Percentiles rank a stretch among this genome's conserved stretches.
phyloP scores from a whole-genome alignment of 2,797 vertebrate genomes.

The Sebastes goodei region DNA sequence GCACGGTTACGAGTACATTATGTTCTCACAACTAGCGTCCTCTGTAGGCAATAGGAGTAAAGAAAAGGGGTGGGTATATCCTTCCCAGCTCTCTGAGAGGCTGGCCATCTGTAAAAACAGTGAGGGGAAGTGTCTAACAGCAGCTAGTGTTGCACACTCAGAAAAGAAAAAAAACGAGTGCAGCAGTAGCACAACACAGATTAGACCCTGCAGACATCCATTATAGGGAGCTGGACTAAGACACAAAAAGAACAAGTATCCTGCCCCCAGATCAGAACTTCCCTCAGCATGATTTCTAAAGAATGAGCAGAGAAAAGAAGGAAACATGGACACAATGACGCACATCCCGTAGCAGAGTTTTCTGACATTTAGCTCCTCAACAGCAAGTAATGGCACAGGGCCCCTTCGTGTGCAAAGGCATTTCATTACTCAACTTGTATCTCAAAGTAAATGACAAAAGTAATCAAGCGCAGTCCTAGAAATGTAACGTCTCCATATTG shows the following conservation, averaged over 20 bases:
- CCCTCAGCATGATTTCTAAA: constrained; percentile 4
- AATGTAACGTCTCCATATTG: constrained; percentile 28
- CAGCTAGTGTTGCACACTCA: constrained; percentile 35
- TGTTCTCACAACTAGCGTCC: constrained; percentile 76
- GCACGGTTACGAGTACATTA: constrained; percentile 76
- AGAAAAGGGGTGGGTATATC: constrained; percentile 65
- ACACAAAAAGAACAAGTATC: not conserved
- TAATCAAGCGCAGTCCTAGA: not conserved
- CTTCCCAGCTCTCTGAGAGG: constrained; percentile 68
- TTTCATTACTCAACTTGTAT: not conserved
- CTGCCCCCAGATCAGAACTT: not conserved
- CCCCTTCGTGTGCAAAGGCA: not conserved
- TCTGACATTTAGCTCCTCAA: not conserved
- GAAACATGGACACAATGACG: not conserved
- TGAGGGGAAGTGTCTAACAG: constrained; percentile 64
- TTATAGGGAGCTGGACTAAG: not conserved
- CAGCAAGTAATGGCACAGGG: not conserved
- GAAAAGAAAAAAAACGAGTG: constrained; percentile 1
- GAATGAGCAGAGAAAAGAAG: not conserved
- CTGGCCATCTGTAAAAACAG: constrained; percentile 64
- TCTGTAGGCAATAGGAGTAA: constrained; percentile 59
- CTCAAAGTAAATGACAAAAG: not conserved
- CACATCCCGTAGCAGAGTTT: not conserved
- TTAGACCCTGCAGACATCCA: constrained; percentile 38
- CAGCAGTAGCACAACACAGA: constrained; percentile 40